Conservation (phyloP, 2,797 vertebrate species). For the Lithobates sylvaticus region DNA sequence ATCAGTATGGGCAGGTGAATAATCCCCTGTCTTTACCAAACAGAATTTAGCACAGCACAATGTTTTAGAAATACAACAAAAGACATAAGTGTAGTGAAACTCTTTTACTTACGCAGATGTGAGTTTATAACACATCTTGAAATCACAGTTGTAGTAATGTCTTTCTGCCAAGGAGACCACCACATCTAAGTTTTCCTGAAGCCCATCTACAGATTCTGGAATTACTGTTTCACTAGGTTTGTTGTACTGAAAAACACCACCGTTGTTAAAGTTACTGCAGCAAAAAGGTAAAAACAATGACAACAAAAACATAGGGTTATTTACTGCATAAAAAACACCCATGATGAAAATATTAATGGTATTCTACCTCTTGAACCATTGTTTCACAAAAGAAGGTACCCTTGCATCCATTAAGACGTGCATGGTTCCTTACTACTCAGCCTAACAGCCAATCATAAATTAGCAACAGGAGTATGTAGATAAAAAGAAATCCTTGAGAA, state of each 20-base stretch:
- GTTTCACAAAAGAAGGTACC: too few relatives aligned
- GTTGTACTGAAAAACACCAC: conserved; percentile 80
- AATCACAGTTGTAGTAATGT: conserved; percentile 99
- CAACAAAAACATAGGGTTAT: not conserved
- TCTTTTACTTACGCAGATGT: conserved; percentile 91
- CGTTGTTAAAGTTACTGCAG: not conserved
- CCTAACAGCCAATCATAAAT: too few relatives aligned
- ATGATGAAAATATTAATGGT: too few relatives aligned
- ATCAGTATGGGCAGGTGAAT: too few relatives aligned
- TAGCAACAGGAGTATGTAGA: too few relatives aligned
- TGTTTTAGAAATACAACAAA: not conserved
- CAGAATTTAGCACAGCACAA: not conserved
- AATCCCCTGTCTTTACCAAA: too few relatives aligned
- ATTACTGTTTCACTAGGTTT: conserved; percentile 94
- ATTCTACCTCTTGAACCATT: too few relatives aligned
- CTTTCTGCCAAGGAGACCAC: conserved; percentile 97
- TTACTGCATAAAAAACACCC: too few relatives aligned
- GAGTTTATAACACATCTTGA: conserved; percentile 99
- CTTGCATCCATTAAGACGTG: too few relatives aligned
- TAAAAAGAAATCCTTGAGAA: too few relatives aligned
- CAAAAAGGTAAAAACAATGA: not conserved
- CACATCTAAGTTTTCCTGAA: conserved; percentile 96
- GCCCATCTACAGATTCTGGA: conserved; percentile 92
- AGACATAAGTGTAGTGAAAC: not conserved
- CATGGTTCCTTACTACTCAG: too few relatives aligned